Base-by-base conservation (phyloP, 2,113 vertebrate species). In the Bagarius yarrelli region DNA sequence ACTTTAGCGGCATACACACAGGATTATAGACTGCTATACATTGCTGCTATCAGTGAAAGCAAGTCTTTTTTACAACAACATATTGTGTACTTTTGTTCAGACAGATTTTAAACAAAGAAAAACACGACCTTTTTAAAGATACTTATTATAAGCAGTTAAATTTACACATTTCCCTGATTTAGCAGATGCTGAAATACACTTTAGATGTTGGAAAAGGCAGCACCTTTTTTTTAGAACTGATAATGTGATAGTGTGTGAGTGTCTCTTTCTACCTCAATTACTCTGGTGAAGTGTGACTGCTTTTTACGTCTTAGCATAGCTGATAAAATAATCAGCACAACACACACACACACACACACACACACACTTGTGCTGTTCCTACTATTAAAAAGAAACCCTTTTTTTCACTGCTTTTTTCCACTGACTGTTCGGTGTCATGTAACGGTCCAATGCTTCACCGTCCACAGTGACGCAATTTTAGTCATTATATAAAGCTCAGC, bases 401-500 rank as follows among this genome's bases (percentile, higher is more conserved):
- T 55, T 47, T 15, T 27, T 44, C 44, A n/a, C 61, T 78, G 47
- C 52, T 67, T n/a, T 40, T 40, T n/a, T 36, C 47, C 27, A 32
- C 47, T 52, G 27, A 34, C 2, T 44, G 36, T 61, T 44, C 73
- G 25, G 64, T n/a, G 77, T 64, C 11, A 3, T 44, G n/a, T 69
- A 55, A 21, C 15, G 50, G 23, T 21, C 73, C 32, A 50, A 52
- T 27, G 30, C 71, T 32, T 40, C 36, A 56, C 57, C 19, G 56
- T 72, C 67, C 56, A 34, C 73, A 78, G 86, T 79, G 60, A 69
- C 44, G 2, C 30, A 34, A 23, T 40, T 27, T 57, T 67, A 64
- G 83, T 53, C 71, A 76, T 85, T 82, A 83, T 66, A 78, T 76
- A 63, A 77, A 82, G 81, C 70, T 83, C 73, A 77, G 82, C 81